Base-by-base conservation (phyloP, 2,113 vertebrate genomes). In the Phoxinus phoxinus region DNA sequence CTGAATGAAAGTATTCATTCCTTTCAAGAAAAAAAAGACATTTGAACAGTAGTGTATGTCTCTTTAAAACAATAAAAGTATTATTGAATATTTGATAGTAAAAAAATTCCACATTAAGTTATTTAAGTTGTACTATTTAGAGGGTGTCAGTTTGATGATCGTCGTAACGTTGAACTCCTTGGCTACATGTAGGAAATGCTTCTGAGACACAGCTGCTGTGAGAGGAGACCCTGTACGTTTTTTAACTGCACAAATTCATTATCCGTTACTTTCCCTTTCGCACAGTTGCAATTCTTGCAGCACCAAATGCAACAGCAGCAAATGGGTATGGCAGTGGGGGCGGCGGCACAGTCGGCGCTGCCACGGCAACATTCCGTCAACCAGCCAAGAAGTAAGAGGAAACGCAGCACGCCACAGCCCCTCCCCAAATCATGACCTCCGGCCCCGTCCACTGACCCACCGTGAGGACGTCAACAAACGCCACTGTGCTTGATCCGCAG, bases 301-400 rank as follows among this genome's bases (percentile, higher is more conserved):
- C 98, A 96, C 95, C 97, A 97, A 97, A 98, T 97, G 97, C 95
- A 92, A 88, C 92, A 87, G 92, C 94, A 95, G 96, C 96, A 97
- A 96, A 97, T 96, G 96, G 96, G 96, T 88, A 95, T 95, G 85
- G 96, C 94, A 58, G 96, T 93, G 86, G 96, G 91, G 61, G 90
- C 93, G 86, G 94, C 94, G 91, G 95, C 95, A 83, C 94, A 90
- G 93, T 95, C 94, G 93, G 94, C 93, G 89, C 94, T 90, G 27
- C 95, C 94, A 44, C 96, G 56, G 63, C 97, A 91, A 80, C 97
- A 94, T 96, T 95, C 97, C 97, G 96, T 95, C 97, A 98, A 91
- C 95, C 96, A 94, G 94, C 96, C 96, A 98, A 97, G 96, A 98
- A 99, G 95, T 99, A 98, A 97, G 94, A 92, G 95, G 94, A 98